phyloP scores from a whole-genome alignment of 2,888 invertebrate genomes.

The Didymodactylos carnosus region DNA sequence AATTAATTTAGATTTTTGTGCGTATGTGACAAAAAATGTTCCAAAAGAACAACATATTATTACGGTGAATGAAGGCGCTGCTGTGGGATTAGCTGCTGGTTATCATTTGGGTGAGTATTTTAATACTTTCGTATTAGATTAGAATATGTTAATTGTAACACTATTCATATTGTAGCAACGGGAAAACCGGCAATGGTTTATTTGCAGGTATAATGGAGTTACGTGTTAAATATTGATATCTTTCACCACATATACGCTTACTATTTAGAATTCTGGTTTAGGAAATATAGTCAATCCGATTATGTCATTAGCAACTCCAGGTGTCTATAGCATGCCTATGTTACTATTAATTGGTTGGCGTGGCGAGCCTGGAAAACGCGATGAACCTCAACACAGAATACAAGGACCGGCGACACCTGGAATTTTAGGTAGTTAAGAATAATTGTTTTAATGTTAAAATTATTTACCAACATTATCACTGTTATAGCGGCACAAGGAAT shows the following conservation, averaged over 20 bases:
- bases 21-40: conserved; percentile 31
- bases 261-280: conserved; percentile 33
- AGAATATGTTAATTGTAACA: too few species aligned
- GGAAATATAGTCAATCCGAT: conserved; percentile 36
- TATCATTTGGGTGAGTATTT: too few species aligned
- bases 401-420: conserved; percentile 35
- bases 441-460: not conserved
- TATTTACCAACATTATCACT: not conserved
- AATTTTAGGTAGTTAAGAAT: not conserved
- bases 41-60: conserved; percentile 31
- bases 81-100: conserved; percentile 34
- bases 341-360: conserved; percentile 36
- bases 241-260: not conserved
- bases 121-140: too few species aligned
- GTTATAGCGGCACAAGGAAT: conserved; percentile 25
- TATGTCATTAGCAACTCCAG: conserved; percentile 34
- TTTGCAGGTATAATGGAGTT: conserved; percentile 24
- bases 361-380: conserved; percentile 36
- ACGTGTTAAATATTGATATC: not conserved
- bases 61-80: conserved; percentile 35
- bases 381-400: conserved; percentile 36
- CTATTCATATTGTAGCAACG: too few species aligned
- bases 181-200: conserved; percentile 34
- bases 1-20: conserved; percentile 34
- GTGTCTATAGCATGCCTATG: conserved; percentile 36